Base-by-base conservation (phyloP, 2,113 vertebrate species). In the Bufo bufo region DNA sequence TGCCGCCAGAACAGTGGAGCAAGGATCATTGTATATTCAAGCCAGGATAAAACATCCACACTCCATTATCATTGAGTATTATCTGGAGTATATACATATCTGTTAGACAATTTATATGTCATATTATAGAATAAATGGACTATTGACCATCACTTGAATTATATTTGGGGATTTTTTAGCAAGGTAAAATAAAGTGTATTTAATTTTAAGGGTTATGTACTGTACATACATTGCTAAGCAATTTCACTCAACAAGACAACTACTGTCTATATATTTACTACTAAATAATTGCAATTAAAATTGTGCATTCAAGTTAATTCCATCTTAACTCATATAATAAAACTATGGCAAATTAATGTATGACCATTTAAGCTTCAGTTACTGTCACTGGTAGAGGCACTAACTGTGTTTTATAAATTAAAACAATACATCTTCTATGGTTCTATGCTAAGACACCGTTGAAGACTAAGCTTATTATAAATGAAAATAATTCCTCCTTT, bases 401-500 rank as follows among this genome's bases (percentile, higher is more conserved):
- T 43, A 86, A 77, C 23, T 23, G 47, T 49, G 47, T 43, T 87
- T 82, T 82, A 20, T 74, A 87, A 61, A 82, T 74, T 71, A 50
- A 50, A 72, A 87, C 58, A 81, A 72, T 72, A 87, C 43, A 59
- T 87, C 16, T 81, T 87, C 58, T 72, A 19, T 47, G 12, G 7
- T 74, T 74, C 65, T 82, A 23, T 13, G 56, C 16, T 45, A 50
- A 87, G 43, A 52, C 17, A 4, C 49, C 45, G 56, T 75, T 6
- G 20, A 82, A 71, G 69, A 47, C 43, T 47, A 56, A 71, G 63
- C 49, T 69, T 71, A 19, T 75, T 75, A 71, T 87, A 87, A 69
- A 87, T 80, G 47, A 80, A 80, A 87, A 87, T 20, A 78, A 79
- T 88, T 88, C 66, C 69, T 82, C 52, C 81, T 75, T 75, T 82